Evolutionary conservation across 2,113 vertebrate genomes (phyloP), one percentile per base, ranked within the genome.

Genomic region (Antechinus flavipes): DNA sequence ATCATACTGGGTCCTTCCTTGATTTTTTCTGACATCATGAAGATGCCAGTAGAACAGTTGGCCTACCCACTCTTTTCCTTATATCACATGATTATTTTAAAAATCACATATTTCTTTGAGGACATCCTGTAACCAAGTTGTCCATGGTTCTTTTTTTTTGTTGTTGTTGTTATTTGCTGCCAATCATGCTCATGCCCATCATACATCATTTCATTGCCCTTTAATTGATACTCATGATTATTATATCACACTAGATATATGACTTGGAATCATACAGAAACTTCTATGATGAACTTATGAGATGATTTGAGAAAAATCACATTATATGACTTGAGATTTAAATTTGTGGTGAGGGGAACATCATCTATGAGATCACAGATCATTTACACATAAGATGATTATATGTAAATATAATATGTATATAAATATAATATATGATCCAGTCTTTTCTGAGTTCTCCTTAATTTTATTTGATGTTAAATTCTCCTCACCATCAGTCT

Each of bases 401-500:
- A 42, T 49, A 49, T 49, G 49, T 7, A 49, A 49, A 6, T 49
- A 49, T 49, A 49, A 49, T 49, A 49, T 49, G 0, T 49, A 49
- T 49, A 49, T 49, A 49, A 49, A 7, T 49, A 49, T 49, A 49
- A 49, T 49, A 49, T 49, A 49, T 49, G 49, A 49, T 84, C 35
- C 61, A 76, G 61, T n/a, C n/a, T 84, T 68, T 76, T 76, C 61
- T 76, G 61, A 76, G 14, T 76, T 68, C 30, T 2, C 58, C 12
- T 68, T 84, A 42, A 42, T 5, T 35, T 84, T 84, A 22, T 42
- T 84, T 84, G n/a, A 14, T 84, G n/a, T 54, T 90, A 23, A 90
- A 24, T 96, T 94, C 2, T 94, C 89, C 50, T 91, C 12, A 95
- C 6, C n/a, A 42, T 84, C n/a, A 42, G 19, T 42, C 35, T 84